Conservation (phyloP, 53 echinoderm and acorn worm genomes). For the Holothuria scabra region DNA sequence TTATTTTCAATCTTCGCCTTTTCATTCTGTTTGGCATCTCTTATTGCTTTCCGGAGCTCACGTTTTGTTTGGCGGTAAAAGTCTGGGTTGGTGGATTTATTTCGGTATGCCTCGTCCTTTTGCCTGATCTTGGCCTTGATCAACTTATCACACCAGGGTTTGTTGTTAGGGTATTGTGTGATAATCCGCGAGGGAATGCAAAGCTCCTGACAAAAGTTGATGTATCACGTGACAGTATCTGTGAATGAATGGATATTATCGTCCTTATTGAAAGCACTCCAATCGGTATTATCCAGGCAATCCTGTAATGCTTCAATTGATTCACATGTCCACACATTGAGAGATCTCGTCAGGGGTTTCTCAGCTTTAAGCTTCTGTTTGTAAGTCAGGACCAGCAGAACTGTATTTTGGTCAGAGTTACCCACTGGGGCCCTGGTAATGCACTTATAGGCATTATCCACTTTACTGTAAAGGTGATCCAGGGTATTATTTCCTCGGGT, state of each 20-base stretch:
- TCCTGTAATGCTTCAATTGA: slow-evolving; percentile 18
- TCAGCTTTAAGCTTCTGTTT: slow-evolving; percentile 54
- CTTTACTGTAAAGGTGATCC: slow-evolving; percentile 31
- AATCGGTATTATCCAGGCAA: slow-evolving; percentile 58
- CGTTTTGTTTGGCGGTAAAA: slow-evolving; percentile 5
- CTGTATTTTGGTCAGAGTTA: slow-evolving; percentile 25
- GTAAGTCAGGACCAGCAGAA: slow-evolving; percentile 42
- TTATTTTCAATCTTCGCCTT: slow-evolving; percentile 37
- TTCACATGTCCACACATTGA: slow-evolving; percentile 46
- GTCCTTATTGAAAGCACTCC: slow-evolving; percentile 37
- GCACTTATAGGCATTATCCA: slow-evolving; percentile 13
- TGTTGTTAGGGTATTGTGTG: slow-evolving; percentile 60
- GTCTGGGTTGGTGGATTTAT: slow-evolving; percentile 27
- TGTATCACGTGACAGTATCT: slow-evolving; percentile 47
- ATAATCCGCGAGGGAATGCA: slow-evolving; percentile 52
- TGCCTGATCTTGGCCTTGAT: slow-evolving; percentile 32
- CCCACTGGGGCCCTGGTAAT: slow-evolving; percentile 17
- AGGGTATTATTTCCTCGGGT: slow-evolving; percentile 38
- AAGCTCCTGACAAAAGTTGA: slow-evolving; percentile 58
- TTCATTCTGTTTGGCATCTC: slow-evolving; percentile 30
- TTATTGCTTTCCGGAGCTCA: slow-evolving; percentile 38
- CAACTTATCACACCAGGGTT: slow-evolving; percentile 61
- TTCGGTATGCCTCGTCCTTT: slow-evolving; percentile 46
- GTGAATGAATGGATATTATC: slow-evolving; percentile 36
- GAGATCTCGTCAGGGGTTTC: slow-evolving; percentile 43